These are phyloP conservation scores for Apogon hyalosoma DNA, from an alignment of 2,797 vertebrate species.

Conservation along the genomic window DNA sequence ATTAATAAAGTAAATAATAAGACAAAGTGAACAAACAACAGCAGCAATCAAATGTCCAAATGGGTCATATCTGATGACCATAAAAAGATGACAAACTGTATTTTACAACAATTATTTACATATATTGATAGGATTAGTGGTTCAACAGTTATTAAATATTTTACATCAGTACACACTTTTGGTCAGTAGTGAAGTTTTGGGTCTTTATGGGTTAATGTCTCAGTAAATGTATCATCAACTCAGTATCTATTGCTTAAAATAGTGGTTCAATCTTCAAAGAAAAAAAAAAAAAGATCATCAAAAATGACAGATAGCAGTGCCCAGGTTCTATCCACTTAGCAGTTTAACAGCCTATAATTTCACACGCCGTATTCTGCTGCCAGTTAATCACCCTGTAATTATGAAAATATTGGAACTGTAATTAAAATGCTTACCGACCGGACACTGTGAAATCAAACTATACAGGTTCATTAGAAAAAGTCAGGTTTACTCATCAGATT, in stretches of 20 bases:
- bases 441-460: not conserved
- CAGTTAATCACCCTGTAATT: constrained; percentile 47
- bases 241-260: not conserved
- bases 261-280: not conserved
- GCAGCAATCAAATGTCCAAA: too few species aligned
- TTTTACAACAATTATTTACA: too few species aligned
- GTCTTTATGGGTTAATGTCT: constrained; percentile 2
- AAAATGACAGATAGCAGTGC: constrained; percentile 1
- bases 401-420: constrained; percentile 31
- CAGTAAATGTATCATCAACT: constrained; percentile 6
- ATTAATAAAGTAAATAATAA: too few species aligned
- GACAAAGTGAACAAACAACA: too few species aligned
- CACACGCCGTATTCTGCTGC: constrained; percentile 34
- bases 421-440: constrained; percentile 53
- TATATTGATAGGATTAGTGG: too few species aligned
- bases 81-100: too few species aligned
- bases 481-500: constrained; percentile 1
- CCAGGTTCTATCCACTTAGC: constrained; percentile 18
- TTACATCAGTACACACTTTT: too few species aligned
- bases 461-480: not conserved
- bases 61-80: too few species aligned
- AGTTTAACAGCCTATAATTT: constrained; percentile 51
- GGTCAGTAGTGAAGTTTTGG: too few species aligned
- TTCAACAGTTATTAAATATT: too few species aligned
- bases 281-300: constrained; percentile 6